Conservation (phyloP, 2,797 vertebrate species). For the Miichthys miiuy region DNA sequence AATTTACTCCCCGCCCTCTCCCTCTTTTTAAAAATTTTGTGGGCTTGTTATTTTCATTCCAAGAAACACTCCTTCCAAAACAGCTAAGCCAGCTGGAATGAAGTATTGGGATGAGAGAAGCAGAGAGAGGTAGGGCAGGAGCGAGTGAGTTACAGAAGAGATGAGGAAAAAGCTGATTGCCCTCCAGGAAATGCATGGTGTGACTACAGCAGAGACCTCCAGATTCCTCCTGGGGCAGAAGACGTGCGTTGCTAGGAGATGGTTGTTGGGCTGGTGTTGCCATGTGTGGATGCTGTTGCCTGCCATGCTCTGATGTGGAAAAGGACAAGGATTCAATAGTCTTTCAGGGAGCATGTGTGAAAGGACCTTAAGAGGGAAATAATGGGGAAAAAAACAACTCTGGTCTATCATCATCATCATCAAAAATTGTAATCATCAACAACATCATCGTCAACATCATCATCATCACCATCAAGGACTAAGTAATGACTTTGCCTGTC, state of each 20-base stretch:
- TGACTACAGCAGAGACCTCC: conserved; percentile 86
- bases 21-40: conserved; percentile 54
- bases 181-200: conserved; percentile 86
- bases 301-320: conserved; percentile 71
- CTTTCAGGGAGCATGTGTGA: conserved; percentile 67
- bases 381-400: conserved; percentile 3
- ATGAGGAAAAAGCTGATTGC: conserved; percentile 80
- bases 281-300: conserved; percentile 82
- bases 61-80: conserved; percentile 79
- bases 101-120: conserved; percentile 59
- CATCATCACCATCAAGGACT: conserved; percentile 35
- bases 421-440: conserved; percentile 22
- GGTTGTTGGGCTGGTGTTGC: conserved; percentile 82
- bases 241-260: conserved; percentile 88
- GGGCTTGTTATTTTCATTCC: conserved; percentile 80
- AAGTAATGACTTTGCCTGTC: conserved; percentile 72
- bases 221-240: conserved; percentile 86
- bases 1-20: conserved; percentile 42
- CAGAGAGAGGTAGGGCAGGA: conserved; percentile 65
- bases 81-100: conserved; percentile 81
- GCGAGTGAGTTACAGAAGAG: conserved; percentile 58
- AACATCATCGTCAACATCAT: conserved; percentile 25
- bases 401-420: conserved; percentile 34
- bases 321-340: conserved; percentile 65
- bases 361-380: conserved; percentile 48